A percentile compares a stretch with the other conserved stretches of the same genome.
Conservation (phyloP, 64 coral and sea anemone species). For the Stichodactyla mertensii region DNA sequence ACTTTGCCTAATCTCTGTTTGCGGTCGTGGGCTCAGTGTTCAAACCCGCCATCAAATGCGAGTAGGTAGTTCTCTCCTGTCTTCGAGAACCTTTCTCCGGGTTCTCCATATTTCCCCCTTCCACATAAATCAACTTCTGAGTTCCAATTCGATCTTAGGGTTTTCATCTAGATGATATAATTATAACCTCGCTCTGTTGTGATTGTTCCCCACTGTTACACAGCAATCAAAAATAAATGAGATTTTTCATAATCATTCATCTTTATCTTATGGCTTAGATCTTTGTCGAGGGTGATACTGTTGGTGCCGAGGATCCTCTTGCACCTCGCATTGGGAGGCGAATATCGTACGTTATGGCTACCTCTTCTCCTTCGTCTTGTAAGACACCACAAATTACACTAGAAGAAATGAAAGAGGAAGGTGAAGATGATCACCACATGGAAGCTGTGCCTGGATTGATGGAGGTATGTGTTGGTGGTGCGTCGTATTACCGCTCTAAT, state of each 20-base stretch:
- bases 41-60: too few species aligned
- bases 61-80: too few species aligned
- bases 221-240: too few species aligned
- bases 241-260: too few species aligned
- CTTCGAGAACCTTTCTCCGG: not conserved
- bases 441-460: slow-evolving; percentile 4
- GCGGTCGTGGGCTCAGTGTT: too few species aligned
- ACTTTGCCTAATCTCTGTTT: too few species aligned
- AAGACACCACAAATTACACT: slow-evolving; percentile 35
- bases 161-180: too few species aligned
- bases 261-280: not conserved
- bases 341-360: slow-evolving; percentile 85
- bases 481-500: too few species aligned
- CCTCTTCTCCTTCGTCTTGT: slow-evolving; percentile 56
- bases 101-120: not conserved
- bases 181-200: too few species aligned
- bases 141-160: too few species aligned
- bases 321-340: slow-evolving; percentile 40
- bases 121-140: not conserved
- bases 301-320: slow-evolving; percentile 8
- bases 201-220: too few species aligned
- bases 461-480: slow-evolving; percentile 2
- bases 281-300: slow-evolving; percentile 29
- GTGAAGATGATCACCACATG: slow-evolving; percentile 23
- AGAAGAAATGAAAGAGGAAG: slow-evolving; percentile 75